phyloP scores from a whole-genome alignment of 2,888 invertebrate genomes.

The Campaea margaritaria region DNA sequence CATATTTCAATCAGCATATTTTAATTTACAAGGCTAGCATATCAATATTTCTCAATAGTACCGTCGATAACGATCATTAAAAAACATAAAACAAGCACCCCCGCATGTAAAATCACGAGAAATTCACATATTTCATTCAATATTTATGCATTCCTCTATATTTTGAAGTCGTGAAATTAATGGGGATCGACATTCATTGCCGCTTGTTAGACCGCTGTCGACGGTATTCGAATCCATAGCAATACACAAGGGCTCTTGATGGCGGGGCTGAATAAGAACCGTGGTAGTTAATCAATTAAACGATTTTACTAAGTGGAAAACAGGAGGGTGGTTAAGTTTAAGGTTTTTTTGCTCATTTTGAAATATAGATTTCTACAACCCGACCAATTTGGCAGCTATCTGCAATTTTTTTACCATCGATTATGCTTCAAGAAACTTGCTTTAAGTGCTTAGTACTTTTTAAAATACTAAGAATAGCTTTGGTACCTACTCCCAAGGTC shows the following conservation, averaged over 20 bases:
- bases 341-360: constrained; percentile 9
- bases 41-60: too few species aligned
- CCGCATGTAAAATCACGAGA: neutral
- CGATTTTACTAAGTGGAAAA: constrained; percentile 2
- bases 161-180: constrained; percentile 4
- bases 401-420: too few species aligned
- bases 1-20: too few species aligned
- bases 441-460: too few species aligned
- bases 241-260: constrained; percentile 9
- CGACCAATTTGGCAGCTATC: too few species aligned
- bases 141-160: constrained; percentile 1
- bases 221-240: constrained; percentile 16
- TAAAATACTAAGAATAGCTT: too few species aligned
- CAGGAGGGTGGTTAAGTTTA: neutral
- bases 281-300: constrained; percentile 6
- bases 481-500: too few species aligned
- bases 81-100: too few species aligned
- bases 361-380: too few species aligned
- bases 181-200: constrained; percentile 16
- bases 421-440: too few species aligned
- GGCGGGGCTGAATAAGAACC: constrained; percentile 9
- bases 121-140: neutral
- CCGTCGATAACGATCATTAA: too few species aligned
- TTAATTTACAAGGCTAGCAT: too few species aligned
- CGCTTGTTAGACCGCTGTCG: constrained; percentile 12